These are phyloP conservation scores for Scaptodrosophila lebanonensis DNA, from an alignment of 1,140 invertebrate species.

Conservation along the genomic window DNA sequence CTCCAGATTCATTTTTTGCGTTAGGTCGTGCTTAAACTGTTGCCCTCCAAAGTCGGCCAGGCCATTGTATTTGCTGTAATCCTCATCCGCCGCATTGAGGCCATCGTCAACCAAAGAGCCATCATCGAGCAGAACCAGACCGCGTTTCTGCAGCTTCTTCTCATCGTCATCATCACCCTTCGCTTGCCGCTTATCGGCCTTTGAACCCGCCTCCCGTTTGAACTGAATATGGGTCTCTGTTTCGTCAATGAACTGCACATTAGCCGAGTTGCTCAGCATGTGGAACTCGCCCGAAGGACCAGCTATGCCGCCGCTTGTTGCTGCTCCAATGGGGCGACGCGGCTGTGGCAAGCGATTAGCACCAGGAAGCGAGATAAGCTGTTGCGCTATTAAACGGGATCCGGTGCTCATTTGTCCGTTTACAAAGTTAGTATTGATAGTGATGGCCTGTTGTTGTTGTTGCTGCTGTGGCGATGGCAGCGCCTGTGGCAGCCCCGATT, in stretches of 20 bases:
- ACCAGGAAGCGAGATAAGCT: slow-evolving; percentile 63
- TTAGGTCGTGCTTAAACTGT: slow-evolving; percentile 68
- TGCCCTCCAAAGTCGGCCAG: slow-evolving; percentile 83
- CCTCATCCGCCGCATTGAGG: slow-evolving; percentile 32
- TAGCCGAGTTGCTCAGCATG: slow-evolving; percentile 79
- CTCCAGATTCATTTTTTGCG: slow-evolving; percentile 53
- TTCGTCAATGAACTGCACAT: slow-evolving; percentile 80
- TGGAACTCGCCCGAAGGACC: slow-evolving; percentile 33
- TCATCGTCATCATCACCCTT: slow-evolving; percentile 38
- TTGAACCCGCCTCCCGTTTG: slow-evolving; percentile 73
- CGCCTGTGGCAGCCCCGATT: not conserved
- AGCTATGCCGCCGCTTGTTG: not conserved
- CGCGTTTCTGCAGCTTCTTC: slow-evolving; percentile 80
- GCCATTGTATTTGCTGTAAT: slow-evolving; percentile 78
- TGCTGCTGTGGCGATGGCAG: not conserved
- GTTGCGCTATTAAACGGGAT: slow-evolving; percentile 80
- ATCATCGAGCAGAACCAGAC: slow-evolving; percentile 81
- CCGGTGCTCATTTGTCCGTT: slow-evolving; percentile 81
- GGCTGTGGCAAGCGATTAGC: not conserved
- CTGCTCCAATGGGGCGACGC: not conserved
- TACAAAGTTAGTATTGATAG: slow-evolving; percentile 79
- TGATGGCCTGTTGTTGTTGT: slow-evolving; percentile 43
- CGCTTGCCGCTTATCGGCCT: not conserved
- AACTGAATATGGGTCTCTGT: slow-evolving; percentile 78
- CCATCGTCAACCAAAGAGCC: slow-evolving; percentile 83